phyloP scores from a whole-genome alignment of 2,113 vertebrate species.

The Porphyrio hochstetteri region DNA sequence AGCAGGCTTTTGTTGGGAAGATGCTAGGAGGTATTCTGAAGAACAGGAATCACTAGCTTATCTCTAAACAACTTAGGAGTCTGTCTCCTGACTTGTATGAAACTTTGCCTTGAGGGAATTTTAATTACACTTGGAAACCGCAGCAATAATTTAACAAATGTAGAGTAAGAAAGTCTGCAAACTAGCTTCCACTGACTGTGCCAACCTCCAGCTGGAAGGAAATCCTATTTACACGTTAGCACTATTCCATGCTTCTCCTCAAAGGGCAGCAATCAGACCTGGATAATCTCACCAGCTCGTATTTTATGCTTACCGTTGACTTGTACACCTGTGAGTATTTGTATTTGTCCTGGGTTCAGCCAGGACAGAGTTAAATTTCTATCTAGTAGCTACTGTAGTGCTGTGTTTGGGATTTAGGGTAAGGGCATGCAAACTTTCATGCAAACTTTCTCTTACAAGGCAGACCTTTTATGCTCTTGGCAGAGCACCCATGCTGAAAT shows the following conservation, averaged over 20 bases:
- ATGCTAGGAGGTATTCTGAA: neutral
- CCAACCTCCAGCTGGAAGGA: neutral
- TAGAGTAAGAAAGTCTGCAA: neutral
- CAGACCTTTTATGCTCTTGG: neutral
- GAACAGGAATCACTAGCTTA: neutral
- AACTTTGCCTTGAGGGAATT: neutral
- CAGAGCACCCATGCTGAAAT: neutral
- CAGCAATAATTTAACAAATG: neutral
- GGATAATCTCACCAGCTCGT: accelerated
- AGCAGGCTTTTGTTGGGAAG: neutral
- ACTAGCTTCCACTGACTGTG: neutral
- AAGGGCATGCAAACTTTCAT: neutral
- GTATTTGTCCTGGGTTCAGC: no score
- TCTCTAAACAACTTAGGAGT: neutral
- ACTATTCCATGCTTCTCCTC: neutral
- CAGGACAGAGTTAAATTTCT: no score
- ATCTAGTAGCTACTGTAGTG: no score
- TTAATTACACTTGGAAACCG: neutral
- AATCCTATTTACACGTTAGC: neutral
- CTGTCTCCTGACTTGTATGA: neutral
- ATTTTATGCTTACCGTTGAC: neutral
- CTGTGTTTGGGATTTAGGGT: no score
- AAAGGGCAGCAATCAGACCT: neutral
- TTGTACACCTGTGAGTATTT: neutral
- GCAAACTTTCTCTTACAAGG: neutral